These are phyloP conservation scores for Numenius arquata DNA, from an alignment of 2,113 vertebrate species.

Conservation along the genomic window DNA sequence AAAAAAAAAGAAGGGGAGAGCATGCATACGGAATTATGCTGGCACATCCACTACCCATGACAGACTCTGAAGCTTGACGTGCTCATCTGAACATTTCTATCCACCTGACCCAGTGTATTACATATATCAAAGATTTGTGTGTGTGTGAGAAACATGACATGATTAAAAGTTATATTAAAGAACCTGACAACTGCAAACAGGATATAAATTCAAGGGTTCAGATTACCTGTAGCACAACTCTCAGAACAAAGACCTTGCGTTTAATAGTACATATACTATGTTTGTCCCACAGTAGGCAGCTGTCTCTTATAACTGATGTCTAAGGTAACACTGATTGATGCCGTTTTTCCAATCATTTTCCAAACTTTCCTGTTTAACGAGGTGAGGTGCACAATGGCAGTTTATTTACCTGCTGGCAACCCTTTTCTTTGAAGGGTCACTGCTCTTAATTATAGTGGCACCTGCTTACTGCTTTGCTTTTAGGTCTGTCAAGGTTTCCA, in stretches of 20 bases:
- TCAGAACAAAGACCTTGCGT: constrained; percentile 1
- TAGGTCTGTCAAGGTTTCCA: constrained; percentile 11
- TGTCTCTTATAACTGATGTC: constrained; percentile 40
- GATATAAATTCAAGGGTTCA: background rate
- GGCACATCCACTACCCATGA: background rate
- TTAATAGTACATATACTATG: background rate
- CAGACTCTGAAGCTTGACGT: background rate
- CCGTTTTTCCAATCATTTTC: constrained; percentile 33
- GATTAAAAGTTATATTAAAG: background rate
- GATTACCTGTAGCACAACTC: background rate
- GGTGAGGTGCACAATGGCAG: constrained; percentile 16
- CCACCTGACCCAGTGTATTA: background rate
- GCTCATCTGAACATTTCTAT: background rate
- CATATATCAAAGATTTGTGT: background rate
- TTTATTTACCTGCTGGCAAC: constrained; percentile 46
- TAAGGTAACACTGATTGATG: constrained; percentile 41
- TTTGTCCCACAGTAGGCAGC: constrained; percentile 42
- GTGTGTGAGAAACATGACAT: background rate
- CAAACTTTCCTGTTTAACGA: constrained; percentile 23
- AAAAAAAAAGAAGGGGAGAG: background rate
- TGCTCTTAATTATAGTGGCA: constrained; percentile 44
- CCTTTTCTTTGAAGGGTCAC: constrained; percentile 19
- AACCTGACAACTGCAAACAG: background rate
- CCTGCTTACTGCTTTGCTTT: constrained; percentile 19
- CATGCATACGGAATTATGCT: background rate